phyloP scores from a whole-genome alignment of 1,140 invertebrate genomes.

The Drosophila varians region DNA sequence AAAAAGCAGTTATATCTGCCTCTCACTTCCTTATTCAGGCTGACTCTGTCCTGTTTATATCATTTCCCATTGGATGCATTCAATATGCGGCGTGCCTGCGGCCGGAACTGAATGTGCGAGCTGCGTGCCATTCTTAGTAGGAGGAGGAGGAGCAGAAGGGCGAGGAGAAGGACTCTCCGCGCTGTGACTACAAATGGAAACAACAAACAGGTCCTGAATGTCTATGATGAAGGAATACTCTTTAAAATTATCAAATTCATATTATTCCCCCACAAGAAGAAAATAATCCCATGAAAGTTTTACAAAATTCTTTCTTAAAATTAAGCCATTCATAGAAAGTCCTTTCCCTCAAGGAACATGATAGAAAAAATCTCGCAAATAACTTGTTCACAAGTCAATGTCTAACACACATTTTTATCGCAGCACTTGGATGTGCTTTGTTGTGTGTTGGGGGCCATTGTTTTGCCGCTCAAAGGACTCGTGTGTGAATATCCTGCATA shows the following conservation, averaged over 20 bases:
- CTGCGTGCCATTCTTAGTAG: neutral
- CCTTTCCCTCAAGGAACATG: neutral
- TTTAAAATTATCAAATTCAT: no score
- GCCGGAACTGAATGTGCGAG: slow-evolving; percentile 5
- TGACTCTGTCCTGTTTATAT: slow-evolving; percentile 9
- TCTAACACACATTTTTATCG: slow-evolving; percentile 41
- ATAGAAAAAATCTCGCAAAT: slow-evolving; percentile 30
- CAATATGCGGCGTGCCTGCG: slow-evolving; percentile 25
- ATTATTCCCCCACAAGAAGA: no score
- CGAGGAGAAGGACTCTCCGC: no score
- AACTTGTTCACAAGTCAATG: slow-evolving; percentile 21
- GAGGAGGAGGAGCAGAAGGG: no score
- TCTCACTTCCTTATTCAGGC: neutral
- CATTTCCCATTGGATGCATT: slow-evolving; percentile 23
- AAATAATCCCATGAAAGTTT: no score
- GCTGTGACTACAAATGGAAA: slow-evolving; percentile 33
- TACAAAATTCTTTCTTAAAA: neutral
- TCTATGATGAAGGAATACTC: slow-evolving; percentile 5
- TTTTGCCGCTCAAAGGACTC: slow-evolving; percentile 1
- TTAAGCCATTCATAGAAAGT: neutral
- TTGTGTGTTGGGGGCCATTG: slow-evolving; percentile 14
- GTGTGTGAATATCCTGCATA: slow-evolving; percentile 30
- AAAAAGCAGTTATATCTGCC: slow-evolving; percentile 10
- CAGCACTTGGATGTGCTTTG: neutral
- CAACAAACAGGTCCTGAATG: slow-evolving; percentile 19